A percentile compares a stretch with the other conserved stretches of the same genome.
Conservation (phyloP, 1,140 invertebrate species). For the Ceratitis capitata region DNA sequence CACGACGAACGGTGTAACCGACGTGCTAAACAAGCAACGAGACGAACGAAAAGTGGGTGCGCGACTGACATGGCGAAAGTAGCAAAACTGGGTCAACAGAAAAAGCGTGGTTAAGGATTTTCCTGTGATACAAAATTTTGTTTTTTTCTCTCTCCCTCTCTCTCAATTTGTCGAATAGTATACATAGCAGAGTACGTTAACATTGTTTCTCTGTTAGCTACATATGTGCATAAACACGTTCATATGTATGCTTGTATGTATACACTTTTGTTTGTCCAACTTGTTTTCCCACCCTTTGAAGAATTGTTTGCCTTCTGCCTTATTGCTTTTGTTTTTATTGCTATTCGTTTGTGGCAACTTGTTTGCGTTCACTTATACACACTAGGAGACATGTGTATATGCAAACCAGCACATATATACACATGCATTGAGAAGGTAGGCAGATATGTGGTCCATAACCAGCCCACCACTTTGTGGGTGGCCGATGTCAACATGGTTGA, state of each 20-base stretch:
- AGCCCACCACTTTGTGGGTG: not conserved
- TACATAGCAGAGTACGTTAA: not conserved
- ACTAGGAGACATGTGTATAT: not conserved
- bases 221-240: not conserved
- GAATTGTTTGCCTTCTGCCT: not conserved
- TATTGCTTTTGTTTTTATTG: not conserved
- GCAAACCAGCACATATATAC: too few species aligned
- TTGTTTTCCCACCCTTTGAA: not conserved
- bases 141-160: not conserved
- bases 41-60: not conserved
- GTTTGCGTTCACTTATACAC: not conserved
- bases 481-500: not conserved
- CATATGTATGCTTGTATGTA: too few species aligned
- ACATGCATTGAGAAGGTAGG: not conserved
- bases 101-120: slow-evolving; percentile 33
- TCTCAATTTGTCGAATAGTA: too few species aligned
- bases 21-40: not conserved
- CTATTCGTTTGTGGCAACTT: not conserved
- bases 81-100: slow-evolving; percentile 41
- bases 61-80: not conserved
- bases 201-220: not conserved
- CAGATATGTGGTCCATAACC: not conserved
- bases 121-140: not conserved
- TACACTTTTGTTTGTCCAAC: not conserved
- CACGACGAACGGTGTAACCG: not conserved